Evolutionary conservation across 1,140 invertebrate genomes (phyloP).

Genomic region (Drosophila bocki): DNA sequence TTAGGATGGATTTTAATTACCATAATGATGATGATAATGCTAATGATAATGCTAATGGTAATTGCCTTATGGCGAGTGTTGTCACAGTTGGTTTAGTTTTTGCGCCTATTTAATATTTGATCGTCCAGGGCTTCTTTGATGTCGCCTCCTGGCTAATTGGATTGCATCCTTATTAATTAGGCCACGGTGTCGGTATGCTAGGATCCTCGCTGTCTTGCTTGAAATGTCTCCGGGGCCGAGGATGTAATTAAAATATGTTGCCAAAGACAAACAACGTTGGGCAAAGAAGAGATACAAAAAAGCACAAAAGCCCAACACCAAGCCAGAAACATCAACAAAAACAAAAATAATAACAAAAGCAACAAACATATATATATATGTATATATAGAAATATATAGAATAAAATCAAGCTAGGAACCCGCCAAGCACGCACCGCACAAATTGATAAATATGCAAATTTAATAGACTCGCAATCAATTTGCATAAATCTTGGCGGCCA

Average conservation of each 20-base stretch:
- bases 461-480: conserved; percentile 75
- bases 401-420: conserved; percentile 40
- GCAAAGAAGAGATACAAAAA: conserved; percentile 14
- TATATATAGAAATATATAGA: background rate
- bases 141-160: conserved; percentile 63
- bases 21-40: conserved; percentile 70
- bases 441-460: conserved; percentile 84
- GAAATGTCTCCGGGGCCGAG: conserved; percentile 61
- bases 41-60: conserved; percentile 70
- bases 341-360: conserved; percentile 6
- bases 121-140: conserved; percentile 55
- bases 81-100: conserved; percentile 68
- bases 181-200: conserved; percentile 44
- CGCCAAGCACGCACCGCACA: conserved; percentile 52
- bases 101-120: conserved; percentile 47
- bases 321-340: background rate
- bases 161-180: conserved; percentile 80
- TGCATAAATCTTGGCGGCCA: conserved; percentile 73
- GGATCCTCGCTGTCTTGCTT: conserved; percentile 11
- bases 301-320: conserved; percentile 27
- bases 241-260: conserved; percentile 80
- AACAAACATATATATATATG: conserved; percentile 1
- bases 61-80: conserved; percentile 54
- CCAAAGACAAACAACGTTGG: conserved; percentile 67
- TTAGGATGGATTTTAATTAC: conserved; percentile 79